Base-by-base conservation (phyloP, 2,113 vertebrate genomes). In the Tautogolabrus adspersus region DNA sequence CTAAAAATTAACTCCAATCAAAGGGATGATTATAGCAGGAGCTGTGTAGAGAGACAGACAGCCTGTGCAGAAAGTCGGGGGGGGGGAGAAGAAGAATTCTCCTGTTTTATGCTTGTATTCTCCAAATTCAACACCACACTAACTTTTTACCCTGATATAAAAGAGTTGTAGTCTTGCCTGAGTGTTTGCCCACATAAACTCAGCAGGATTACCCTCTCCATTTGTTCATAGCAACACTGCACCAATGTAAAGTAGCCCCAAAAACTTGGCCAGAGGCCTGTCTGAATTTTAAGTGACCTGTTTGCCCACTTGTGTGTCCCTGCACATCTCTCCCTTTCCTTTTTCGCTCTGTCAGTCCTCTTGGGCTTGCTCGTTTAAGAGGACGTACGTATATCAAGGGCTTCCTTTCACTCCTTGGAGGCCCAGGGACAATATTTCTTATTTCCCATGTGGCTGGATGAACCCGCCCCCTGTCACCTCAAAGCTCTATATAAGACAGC, bases 161-260 rank as follows among this genome's bases (percentile, higher is more conserved):
- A 81, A 63, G 80, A 75, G 46, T 42, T 77, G 76, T 75, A 30
- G 87, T 85, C 77, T 75, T 13, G 74, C 75, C 71, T 82, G 75
- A 90, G 72, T 89, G 90, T 91, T 90, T 88, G 82, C 88, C 82
- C 79, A 87, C 88, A 89, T 69, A 82, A 89, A 67, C 89, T 67
- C 90, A 83, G 90, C 73, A 38, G 76, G 88, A 80, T 88, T 75
- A 75, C 72, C 78, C 87, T 72, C 74, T 73, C 82, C 68, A 82
- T 89, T 93, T 92, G 90, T 93, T 86, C 83, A 58, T 56, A 66
- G 86, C 90, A 90, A 93, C 92, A 82, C 90, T 72, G 91, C 90
- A 72, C 93, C 93, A 92, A 95, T 94, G 92, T 93, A 93, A 95
- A 95, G 91, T 90, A 93, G 93, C 75, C 77, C 80, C 84, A 66